phyloP scores from a whole-genome alignment of 1,140 invertebrate species.

The Aphelinus certus region DNA sequence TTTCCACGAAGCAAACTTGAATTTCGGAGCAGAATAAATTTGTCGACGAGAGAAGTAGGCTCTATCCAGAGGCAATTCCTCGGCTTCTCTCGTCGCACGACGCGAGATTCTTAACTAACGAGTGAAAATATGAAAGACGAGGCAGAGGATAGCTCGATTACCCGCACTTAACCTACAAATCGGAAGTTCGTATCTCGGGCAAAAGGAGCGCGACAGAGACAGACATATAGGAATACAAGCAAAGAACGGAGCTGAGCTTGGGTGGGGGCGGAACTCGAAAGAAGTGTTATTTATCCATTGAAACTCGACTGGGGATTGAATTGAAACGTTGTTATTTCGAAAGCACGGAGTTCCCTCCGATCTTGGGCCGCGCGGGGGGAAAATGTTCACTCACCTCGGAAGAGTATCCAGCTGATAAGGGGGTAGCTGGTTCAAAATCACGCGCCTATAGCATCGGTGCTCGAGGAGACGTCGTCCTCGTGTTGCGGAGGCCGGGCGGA shows the following conservation, averaged over 20 bases:
- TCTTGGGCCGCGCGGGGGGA: too few relatives aligned
- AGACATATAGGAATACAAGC: constrained; percentile 10
- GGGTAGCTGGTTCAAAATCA: constrained; percentile 72
- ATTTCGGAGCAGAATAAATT: not conserved
- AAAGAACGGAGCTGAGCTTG: constrained; percentile 26
- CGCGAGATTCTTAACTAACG: too few relatives aligned
- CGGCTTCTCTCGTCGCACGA: too few relatives aligned
- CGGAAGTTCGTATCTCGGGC: constrained; percentile 46
- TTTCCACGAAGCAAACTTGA: constrained; percentile 58
- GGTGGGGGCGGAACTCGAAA: constrained; percentile 51
- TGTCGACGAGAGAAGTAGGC: too few relatives aligned
- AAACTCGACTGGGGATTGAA: too few relatives aligned
- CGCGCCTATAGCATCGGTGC: constrained; percentile 67
- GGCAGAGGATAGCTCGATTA: constrained; percentile 4
- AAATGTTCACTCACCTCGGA: too few relatives aligned
- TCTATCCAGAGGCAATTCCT: too few relatives aligned
- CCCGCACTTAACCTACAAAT: constrained; percentile 55
- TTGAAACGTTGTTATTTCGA: too few relatives aligned
- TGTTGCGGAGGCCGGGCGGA: too few relatives aligned
- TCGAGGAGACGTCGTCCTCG: too few relatives aligned
- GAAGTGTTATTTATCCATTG: not conserved
- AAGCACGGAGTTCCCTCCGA: too few relatives aligned
- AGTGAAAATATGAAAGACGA: not conserved
- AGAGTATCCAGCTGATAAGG: too few relatives aligned
- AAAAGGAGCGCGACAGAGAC: constrained; percentile 15